phyloP scores from a whole-genome alignment of 2,888 invertebrate species.

The Leistus spinibarbis region DNA sequence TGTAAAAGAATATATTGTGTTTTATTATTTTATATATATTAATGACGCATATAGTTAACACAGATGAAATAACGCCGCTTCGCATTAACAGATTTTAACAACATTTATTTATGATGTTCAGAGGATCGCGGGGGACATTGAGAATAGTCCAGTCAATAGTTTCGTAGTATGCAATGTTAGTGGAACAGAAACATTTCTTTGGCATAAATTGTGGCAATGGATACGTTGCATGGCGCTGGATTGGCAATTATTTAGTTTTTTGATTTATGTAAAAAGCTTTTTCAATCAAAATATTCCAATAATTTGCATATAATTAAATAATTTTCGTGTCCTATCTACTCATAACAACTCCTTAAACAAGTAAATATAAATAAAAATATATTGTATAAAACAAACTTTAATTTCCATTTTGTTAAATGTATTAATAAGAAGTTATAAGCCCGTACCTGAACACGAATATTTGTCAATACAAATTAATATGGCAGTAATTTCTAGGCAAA shows the following conservation, averaged over 20 bases:
- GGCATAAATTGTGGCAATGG: background rate
- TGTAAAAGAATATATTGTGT: constrained; percentile 8
- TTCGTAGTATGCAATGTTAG: background rate
- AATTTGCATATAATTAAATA: too few relatives aligned
- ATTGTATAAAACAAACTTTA: too few relatives aligned
- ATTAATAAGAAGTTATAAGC: too few relatives aligned
- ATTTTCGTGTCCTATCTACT: too few relatives aligned
- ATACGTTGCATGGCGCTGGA: background rate
- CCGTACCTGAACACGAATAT: too few relatives aligned
- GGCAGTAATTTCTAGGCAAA: too few relatives aligned
- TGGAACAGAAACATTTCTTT: background rate
- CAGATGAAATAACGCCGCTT: background rate
- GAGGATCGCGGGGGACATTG: background rate
- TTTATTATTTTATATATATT: background rate
- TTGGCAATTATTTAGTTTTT: background rate
- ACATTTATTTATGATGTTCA: background rate
- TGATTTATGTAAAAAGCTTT: background rate
- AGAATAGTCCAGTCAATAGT: constrained; percentile 3
- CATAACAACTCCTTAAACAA: too few relatives aligned
- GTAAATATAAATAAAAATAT: too few relatives aligned
- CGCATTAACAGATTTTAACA: background rate
- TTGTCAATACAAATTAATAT: too few relatives aligned
- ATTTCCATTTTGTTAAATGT: too few relatives aligned
- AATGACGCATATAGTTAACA: background rate
- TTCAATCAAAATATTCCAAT: too few relatives aligned